phyloP scores from a whole-genome alignment of 2,797 vertebrate species.

The Distichodus sexfasciatus region DNA sequence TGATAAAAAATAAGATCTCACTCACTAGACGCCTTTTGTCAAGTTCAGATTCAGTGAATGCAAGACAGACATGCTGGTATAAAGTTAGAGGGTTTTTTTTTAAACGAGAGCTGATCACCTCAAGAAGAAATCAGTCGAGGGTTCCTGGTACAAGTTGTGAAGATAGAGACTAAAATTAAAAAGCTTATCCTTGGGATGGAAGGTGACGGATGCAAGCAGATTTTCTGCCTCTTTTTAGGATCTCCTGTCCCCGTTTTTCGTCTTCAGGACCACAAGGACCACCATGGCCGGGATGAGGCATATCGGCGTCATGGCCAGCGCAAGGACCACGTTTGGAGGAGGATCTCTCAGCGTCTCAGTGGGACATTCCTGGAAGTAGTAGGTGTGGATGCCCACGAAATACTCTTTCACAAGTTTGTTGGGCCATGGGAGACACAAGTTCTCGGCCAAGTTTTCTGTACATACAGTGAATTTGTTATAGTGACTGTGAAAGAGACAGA shows the following conservation, averaged over 20 bases:
- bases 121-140: too few relatives aligned
- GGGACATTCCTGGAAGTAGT: slow-evolving; percentile 69
- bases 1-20: too few relatives aligned
- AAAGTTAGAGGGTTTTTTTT: too few relatives aligned
- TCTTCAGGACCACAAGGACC: slow-evolving; percentile 70
- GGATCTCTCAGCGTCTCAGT: slow-evolving; percentile 58
- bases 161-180: too few relatives aligned
- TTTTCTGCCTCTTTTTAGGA: slow-evolving; percentile 48
- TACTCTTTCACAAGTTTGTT: slow-evolving; percentile 60
- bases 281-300: slow-evolving; percentile 75
- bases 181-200: neutral
- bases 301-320: slow-evolving; percentile 72
- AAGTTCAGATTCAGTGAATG: too few relatives aligned
- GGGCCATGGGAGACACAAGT: slow-evolving; percentile 72
- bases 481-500: slow-evolving; percentile 50
- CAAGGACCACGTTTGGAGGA: slow-evolving; percentile 54
- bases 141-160: too few relatives aligned
- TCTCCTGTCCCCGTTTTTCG: slow-evolving; percentile 70
- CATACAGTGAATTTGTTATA: slow-evolving; percentile 71
- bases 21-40: too few relatives aligned
- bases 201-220: neutral
- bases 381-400: slow-evolving; percentile 68
- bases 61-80: too few relatives aligned
- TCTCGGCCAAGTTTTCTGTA: slow-evolving; percentile 69
- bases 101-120: too few relatives aligned